phyloP scores from a whole-genome alignment of 2,113 vertebrate species.

The Corythornis cristatus region DNA sequence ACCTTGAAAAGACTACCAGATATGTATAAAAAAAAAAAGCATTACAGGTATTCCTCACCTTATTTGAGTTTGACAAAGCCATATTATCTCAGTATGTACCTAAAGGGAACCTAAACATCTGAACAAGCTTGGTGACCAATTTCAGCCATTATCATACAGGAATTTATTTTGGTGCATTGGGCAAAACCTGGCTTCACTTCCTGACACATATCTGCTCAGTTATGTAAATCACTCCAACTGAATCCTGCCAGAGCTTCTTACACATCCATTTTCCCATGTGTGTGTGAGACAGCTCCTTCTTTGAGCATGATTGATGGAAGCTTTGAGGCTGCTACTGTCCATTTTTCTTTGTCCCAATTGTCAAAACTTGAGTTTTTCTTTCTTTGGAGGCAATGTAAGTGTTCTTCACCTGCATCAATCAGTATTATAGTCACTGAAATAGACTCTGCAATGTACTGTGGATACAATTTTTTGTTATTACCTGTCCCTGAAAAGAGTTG shows the following conservation, averaged over 20 bases:
- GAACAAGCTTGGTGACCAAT: background rate
- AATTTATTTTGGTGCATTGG: background rate
- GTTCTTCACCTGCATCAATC: background rate
- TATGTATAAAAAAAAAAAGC: background rate
- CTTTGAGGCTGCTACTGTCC: background rate
- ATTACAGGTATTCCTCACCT: background rate
- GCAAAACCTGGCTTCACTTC: background rate
- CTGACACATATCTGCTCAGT: background rate
- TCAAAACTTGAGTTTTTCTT: background rate
- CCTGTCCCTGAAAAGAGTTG: background rate
- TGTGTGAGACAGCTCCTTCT: background rate
- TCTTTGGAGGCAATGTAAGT: background rate
- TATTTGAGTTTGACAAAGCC: background rate
- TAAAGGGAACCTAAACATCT: background rate
- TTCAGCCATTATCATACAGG: background rate
- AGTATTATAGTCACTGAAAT: background rate
- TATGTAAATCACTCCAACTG: background rate
- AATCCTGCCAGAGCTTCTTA: background rate
- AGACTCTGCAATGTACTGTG: background rate
- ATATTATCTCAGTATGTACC: background rate
- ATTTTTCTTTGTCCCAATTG: constrained; percentile 5
- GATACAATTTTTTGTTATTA: constrained; percentile 1
- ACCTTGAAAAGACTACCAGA: background rate
- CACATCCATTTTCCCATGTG: background rate
- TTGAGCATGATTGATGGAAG: background rate